Evolutionary conservation across 1,140 invertebrate species (phyloP), one percentile per base, ranked within the genome.

Genomic region (Asobara japonica): DNA sequence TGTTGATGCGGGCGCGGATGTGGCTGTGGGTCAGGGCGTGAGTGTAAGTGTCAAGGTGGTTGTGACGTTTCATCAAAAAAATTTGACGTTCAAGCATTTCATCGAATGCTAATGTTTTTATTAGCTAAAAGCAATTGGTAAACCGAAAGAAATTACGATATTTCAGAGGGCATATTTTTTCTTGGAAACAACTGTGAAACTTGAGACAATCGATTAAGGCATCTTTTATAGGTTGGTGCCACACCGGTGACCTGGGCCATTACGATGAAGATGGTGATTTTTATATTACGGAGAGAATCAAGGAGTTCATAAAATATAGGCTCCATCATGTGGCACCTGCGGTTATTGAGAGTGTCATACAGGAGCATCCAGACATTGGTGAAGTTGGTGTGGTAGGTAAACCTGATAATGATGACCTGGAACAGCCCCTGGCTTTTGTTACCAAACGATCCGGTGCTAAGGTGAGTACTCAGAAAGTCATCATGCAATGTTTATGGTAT

Each of bases 321-420:
- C 77, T 74, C 30, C 68, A 77, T 45, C 77, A 79, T 8, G 74
- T 85, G 3, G 74, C 82, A 0, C 80, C 82, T 2, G 45, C 67
- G 4, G 79, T 80, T 75, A 89, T 96, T 10, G 94, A 96, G 82
- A 88, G 86, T 41, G 78, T 94, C 7, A 86, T 95, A 7, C 77
- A 90, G 3, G 82, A 86, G 25, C 92, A 94, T 82, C 89, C 91
- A 0, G 89, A 81, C 0, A 89, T 96, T 0, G 78, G 84, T 38
- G 92, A 94, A 71, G 91, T 87, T 3, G 92, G 90, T 0, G 93
- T 95, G 0, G 87, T 94, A 27, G 92, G 92, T 0, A 84, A 93
- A 33, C 89, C 91, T 0, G 86, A 93, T 72, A 77, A 88, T 22
- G 79, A 86, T 18, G 84, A 84, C 74, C 90, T 90, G 7, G 91